phyloP scores from a whole-genome alignment of 2,888 invertebrate species.

The Mythimna lalbum region DNA sequence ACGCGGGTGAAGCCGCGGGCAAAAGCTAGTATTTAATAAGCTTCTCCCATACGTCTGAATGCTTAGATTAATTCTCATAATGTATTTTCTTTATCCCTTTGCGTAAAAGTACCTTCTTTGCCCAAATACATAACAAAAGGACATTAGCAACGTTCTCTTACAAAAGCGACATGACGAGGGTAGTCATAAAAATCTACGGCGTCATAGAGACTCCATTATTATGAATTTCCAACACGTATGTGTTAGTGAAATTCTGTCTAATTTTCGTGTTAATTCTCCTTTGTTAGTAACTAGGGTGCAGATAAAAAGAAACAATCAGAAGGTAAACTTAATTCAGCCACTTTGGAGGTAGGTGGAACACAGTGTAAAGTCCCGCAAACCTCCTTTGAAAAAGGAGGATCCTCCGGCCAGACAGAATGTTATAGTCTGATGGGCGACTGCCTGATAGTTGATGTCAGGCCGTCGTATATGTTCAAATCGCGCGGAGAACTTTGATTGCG shows the following conservation, averaged over 20 bases:
- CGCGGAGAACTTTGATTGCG: no score
- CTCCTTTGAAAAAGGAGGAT: no score
- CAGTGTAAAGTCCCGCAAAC: no score
- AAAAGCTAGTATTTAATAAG: not conserved
- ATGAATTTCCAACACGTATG: conserved; percentile 41
- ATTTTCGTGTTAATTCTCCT: conserved; percentile 50
- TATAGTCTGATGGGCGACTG: no score
- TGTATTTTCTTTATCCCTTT: not conserved
- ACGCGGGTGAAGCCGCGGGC: no score
- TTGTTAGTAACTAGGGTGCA: conserved; percentile 38
- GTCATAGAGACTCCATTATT: conserved; percentile 36
- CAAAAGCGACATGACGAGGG: conserved; percentile 42
- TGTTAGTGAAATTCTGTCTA: conserved; percentile 38
- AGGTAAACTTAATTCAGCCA: conserved; percentile 1
- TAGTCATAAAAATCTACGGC: conserved; percentile 41
- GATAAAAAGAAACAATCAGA: conserved; percentile 22
- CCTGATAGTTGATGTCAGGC: no score
- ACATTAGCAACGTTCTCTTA: not conserved
- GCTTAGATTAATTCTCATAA: conserved; percentile 2
- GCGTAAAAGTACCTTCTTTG: not conserved
- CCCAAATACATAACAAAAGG: not conserved
- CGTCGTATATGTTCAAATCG: no score
- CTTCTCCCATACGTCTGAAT: not conserved
- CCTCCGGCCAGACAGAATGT: no score
- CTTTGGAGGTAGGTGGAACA: no score